Base-by-base conservation (phyloP, 2,797 vertebrate genomes). In the Xenopus petersii region DNA sequence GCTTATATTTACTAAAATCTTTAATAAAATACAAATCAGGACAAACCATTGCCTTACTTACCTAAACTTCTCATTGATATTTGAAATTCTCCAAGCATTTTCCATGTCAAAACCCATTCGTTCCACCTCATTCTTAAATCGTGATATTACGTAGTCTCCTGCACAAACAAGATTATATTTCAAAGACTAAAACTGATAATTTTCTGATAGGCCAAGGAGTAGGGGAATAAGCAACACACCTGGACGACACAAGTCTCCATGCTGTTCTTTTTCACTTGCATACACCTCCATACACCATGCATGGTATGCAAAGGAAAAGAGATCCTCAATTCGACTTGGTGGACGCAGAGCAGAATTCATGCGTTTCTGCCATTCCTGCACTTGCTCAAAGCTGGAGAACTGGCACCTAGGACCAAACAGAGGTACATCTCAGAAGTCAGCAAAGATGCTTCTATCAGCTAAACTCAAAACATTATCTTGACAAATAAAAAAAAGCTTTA, bases 1-100 rank as follows among this genome's bases (percentile, higher is more conserved):
- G 5, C 8, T 42, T 42, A 42, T 42, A 30, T 42, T 42, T 9
- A 42, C 3, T 42, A 42, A 42, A 9, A 36, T 36, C 36, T 42
- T 7, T 7, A 9, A 42, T 42, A 42, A 7, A 42, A 42, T 30
- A 42, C 21, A 21, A 21, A 21, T 30, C 26, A 30, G 26, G 26
- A 42, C 36, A 42, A 5, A 42, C 36, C 36, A 5, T 42, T 42
- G 36, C 36, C 5, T 42, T 51, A 51, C 9, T 92, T 84, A 98
- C 97, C 93, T 97, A 89, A 98, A 98, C 82, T 97, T 98, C 86
- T 94, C 94, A 89, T 99, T 99, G 90, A 99, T 98, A 86, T 98
- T 96, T 47, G 96, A 95, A 86, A 98, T 95, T 88, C 97, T 95
- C 97, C 97, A 99, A 82, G 95, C 95, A 46, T 98, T 97, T 82